Evolutionary conservation across 2,113 vertebrate genomes (phyloP).

Genomic region (Phalacrocorax carbo): DNA sequence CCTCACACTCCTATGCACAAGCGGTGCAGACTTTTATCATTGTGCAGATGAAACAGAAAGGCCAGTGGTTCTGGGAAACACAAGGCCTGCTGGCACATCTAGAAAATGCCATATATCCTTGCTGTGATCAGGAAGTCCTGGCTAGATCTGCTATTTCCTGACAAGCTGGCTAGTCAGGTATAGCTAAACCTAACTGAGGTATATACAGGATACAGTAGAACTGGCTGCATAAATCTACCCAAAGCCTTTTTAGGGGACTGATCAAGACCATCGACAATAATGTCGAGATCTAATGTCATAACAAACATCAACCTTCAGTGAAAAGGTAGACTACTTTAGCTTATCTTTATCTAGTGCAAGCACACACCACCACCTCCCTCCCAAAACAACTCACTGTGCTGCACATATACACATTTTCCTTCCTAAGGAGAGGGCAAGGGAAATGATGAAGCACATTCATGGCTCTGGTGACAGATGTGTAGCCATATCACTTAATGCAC

Average conservation of each 20-base stretch:
- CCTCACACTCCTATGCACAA: not conserved
- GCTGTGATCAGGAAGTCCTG: not conserved
- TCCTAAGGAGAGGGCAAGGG: not conserved
- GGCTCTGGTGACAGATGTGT: not conserved
- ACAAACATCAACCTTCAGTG: not conserved
- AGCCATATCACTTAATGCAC: not conserved
- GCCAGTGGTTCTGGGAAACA: not conserved
- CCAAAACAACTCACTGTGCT: not conserved
- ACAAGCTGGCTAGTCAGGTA: not conserved
- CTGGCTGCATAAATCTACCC: not conserved
- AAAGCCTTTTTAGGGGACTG: not conserved
- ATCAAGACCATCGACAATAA: not conserved
- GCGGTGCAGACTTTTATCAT: not conserved
- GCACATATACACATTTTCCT: not conserved
- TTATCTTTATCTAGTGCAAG: not conserved
- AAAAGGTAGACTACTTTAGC: not conserved
- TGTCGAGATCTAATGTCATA: not conserved
- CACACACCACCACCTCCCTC: not conserved
- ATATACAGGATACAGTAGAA: not conserved
- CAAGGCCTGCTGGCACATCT: not conserved
- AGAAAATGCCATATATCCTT: not conserved
- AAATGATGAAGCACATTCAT: not conserved
- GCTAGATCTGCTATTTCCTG: not conserved
- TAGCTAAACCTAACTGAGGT: not conserved
- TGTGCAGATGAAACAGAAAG: not conserved